Percentiles rank a stretch among this genome's conserved stretches.
phyloP scores from a whole-genome alignment of 2,113 vertebrate genomes.

The Grallaria varia region DNA sequence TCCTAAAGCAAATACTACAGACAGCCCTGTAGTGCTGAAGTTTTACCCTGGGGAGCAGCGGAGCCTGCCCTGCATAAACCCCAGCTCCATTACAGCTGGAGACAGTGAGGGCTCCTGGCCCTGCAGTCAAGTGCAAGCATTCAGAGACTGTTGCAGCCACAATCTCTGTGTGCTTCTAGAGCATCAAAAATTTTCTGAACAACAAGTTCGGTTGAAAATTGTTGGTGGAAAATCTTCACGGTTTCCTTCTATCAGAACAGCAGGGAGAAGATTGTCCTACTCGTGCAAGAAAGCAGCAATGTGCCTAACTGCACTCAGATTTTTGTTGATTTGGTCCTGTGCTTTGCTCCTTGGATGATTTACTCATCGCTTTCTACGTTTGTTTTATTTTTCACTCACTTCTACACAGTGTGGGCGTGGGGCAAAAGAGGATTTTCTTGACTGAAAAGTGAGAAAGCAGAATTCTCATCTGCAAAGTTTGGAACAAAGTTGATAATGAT shows the following conservation, averaged over 20 bases:
- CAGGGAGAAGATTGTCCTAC: neutral
- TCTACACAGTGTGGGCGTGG: neutral
- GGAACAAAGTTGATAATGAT: neutral
- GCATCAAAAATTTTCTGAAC: neutral
- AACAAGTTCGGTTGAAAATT: neutral
- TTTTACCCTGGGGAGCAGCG: neutral
- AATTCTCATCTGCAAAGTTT: neutral
- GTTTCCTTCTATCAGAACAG: neutral
- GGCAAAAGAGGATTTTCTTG: neutral
- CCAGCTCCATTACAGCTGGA: accelerated
- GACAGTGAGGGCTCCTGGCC: neutral
- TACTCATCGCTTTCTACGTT: neutral
- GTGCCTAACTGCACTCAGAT: neutral
- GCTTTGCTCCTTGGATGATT: neutral
- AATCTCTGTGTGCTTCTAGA: neutral
- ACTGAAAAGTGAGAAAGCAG: neutral
- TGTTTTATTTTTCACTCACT: neutral
- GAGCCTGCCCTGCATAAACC: neutral
- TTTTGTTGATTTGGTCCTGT: neutral
- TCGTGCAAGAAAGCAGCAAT: neutral
- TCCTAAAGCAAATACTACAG: neutral
- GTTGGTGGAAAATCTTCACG: neutral
- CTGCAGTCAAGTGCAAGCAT: neutral
- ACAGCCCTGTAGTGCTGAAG: neutral
- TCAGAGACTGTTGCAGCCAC: neutral